Conservation (phyloP, 2,113 vertebrate species). For the Platichthys flesus region DNA sequence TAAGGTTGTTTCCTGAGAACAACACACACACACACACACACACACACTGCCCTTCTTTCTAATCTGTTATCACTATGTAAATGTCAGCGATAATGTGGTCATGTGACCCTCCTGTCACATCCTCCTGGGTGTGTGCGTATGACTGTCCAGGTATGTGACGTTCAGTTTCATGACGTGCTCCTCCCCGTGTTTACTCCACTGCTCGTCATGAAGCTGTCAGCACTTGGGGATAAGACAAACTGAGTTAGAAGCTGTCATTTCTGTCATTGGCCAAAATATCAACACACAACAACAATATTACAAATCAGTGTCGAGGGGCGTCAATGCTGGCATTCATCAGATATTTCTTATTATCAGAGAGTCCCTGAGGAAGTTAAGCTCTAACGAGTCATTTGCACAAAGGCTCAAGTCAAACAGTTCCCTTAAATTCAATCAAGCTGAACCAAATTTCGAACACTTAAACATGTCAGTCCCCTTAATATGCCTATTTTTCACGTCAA, state of each 20-base stretch:
- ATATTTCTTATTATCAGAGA: slow-evolving; percentile 28
- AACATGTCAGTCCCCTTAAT: no score
- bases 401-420: not conserved
- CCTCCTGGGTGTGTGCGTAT: not conserved
- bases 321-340: slow-evolving; percentile 29
- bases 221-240: slow-evolving; percentile 46
- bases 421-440: not conserved
- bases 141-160: slow-evolving; percentile 6
- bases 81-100: slow-evolving; percentile 57
- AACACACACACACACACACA: not conserved
- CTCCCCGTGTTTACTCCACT: slow-evolving; percentile 4
- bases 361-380: slow-evolving; percentile 30
- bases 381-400: not conserved
- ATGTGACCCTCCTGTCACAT: slow-evolving; percentile 38
- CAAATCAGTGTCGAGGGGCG: slow-evolving; percentile 27
- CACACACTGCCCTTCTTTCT: slow-evolving; percentile 38
- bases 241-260: slow-evolving; percentile 14
- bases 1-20: slow-evolving; percentile 36
- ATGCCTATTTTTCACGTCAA: not conserved
- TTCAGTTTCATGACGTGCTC: slow-evolving; percentile 11
- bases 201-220: slow-evolving; percentile 48
- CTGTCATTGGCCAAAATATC: slow-evolving; percentile 41
- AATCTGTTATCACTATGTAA: slow-evolving; percentile 51
- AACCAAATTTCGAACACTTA: no score
- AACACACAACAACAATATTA: slow-evolving; percentile 45